Conservation (phyloP, 1,140 invertebrate genomes). For the Thalassaphorura encarpata region DNA sequence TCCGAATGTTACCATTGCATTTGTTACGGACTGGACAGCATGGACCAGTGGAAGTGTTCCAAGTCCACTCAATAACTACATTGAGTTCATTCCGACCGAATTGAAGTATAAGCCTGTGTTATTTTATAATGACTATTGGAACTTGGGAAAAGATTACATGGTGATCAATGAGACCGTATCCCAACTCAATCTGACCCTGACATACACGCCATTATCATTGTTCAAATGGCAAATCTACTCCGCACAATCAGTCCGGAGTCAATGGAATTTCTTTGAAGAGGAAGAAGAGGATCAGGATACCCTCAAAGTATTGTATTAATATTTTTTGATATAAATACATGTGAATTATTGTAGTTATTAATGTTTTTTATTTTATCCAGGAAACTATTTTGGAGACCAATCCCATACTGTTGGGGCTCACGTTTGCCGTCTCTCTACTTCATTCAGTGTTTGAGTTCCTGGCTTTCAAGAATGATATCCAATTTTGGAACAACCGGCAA, state of each 20-base stretch:
- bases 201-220: constrained; percentile 86
- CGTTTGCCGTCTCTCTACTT: constrained; percentile 83
- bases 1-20: constrained; percentile 92
- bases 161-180: constrained; percentile 80
- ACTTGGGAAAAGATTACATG: constrained; percentile 88
- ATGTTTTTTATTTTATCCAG: too few species aligned
- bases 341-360: too few species aligned
- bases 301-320: too few species aligned
- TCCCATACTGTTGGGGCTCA: constrained; percentile 84
- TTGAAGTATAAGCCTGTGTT: constrained; percentile 85
- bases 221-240: constrained; percentile 96
- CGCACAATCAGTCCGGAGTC: constrained; percentile 80
- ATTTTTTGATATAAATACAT: too few species aligned
- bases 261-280: constrained; percentile 57
- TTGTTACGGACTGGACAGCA: constrained; percentile 87
- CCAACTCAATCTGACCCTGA: constrained; percentile 57
- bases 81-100: constrained; percentile 74
- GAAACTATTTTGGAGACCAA: constrained; percentile 95
- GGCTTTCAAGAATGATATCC: constrained; percentile 99
- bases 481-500: constrained; percentile 98
- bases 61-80: constrained; percentile 81
- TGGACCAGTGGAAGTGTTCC: constrained; percentile 73
- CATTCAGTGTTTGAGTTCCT: constrained; percentile 97
- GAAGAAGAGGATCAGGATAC: constrained; percentile 92
- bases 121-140: constrained; percentile 99